These are phyloP conservation scores for Augiades crinisus DNA, from an alignment of 2,888 invertebrate species.

Conservation along the genomic window DNA sequence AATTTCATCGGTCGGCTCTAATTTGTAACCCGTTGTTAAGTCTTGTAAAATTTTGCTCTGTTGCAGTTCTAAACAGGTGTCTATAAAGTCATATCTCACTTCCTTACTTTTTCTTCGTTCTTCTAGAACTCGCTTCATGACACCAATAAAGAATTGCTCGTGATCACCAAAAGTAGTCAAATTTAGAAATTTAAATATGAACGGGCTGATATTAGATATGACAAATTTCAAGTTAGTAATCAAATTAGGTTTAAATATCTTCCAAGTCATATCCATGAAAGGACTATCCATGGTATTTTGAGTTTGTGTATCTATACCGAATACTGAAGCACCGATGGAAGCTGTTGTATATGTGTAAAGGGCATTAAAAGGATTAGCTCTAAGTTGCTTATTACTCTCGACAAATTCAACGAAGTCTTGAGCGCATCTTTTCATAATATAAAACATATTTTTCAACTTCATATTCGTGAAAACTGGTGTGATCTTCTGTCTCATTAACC, in stretches of 20 bases:
- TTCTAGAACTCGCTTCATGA: constrained; percentile 50
- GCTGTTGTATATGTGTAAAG: constrained; percentile 54
- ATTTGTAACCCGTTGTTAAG: constrained; percentile 43
- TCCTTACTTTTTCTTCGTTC: constrained; percentile 38
- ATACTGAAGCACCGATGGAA: constrained; percentile 59
- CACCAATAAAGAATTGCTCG: constrained; percentile 54
- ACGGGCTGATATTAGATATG: constrained; percentile 41
- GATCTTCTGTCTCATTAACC: constrained; percentile 57
- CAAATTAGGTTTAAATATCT: constrained; percentile 39
- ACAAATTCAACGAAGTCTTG: constrained; percentile 50
- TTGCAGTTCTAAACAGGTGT: constrained; percentile 54
- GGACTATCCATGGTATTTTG: constrained; percentile 57
- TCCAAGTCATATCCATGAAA: constrained; percentile 52
- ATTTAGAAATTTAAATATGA: constrained; percentile 42
- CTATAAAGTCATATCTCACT: constrained; percentile 54
- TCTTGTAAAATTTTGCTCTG: constrained; percentile 50
- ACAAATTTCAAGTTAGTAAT: constrained; percentile 38
- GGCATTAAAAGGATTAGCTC: constrained; percentile 44
- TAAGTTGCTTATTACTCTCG: constrained; percentile 39
- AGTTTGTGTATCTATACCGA: constrained; percentile 60
- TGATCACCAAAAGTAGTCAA: constrained; percentile 50
- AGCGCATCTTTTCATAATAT: constrained; percentile 52
- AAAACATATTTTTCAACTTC: constrained; percentile 65
- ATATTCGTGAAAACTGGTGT: constrained; percentile 59
- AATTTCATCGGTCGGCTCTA: constrained; percentile 53